Evolutionary conservation across 2,113 vertebrate genomes (phyloP).

Genomic region (Cavia porcellus): DNA sequence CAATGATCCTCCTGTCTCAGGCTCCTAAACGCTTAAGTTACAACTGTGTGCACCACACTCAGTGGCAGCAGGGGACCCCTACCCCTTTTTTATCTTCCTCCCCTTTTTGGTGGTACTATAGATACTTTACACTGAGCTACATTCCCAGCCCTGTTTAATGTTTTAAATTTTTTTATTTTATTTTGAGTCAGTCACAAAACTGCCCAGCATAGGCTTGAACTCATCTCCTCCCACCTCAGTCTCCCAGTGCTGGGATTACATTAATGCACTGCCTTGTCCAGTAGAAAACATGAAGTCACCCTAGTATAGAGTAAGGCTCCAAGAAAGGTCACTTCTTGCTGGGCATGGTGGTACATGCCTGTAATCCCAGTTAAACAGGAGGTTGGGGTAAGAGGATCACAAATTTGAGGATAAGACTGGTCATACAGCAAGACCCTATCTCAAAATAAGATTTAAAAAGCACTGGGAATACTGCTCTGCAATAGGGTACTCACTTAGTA

Average conservation of each 20-base stretch:
- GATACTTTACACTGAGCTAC: neutral
- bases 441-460: neutral
- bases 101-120: neutral
- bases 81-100: neutral
- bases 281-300: neutral
- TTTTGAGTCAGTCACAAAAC: neutral
- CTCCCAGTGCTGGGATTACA: neutral
- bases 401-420: neutral
- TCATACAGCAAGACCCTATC: neutral
- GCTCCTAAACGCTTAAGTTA: neutral
- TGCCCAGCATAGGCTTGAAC: neutral
- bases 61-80: neutral
- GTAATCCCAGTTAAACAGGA: neutral
- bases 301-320: neutral
- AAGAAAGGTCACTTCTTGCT: slow-evolving; percentile 9
- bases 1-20: neutral
- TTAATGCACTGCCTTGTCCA: neutral
- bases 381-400: neutral
- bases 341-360: neutral
- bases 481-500: neutral
- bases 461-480: neutral
- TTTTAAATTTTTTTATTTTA: neutral
- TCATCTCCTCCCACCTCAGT: neutral
- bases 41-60: neutral
- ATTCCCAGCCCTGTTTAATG: neutral